Evolutionary conservation across 2,797 vertebrate species (phyloP), one percentile per base, ranked within the genome.

Genomic region (Eulemur mongoz): DNA sequence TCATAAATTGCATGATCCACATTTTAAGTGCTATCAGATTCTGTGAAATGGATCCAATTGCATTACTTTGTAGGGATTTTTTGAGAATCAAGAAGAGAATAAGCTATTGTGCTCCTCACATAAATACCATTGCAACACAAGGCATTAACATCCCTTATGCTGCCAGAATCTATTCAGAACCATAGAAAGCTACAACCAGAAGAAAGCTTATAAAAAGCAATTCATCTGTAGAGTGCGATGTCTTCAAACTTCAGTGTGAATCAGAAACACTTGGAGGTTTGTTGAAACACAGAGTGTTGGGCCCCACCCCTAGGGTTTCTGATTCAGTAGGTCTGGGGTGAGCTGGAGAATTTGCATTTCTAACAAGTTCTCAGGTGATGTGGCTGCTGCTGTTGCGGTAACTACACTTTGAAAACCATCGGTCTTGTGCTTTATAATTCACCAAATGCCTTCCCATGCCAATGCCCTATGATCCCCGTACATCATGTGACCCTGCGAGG

Each of bases 131-230:
- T 57, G 89, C 38, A 92, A 87, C 70, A 50, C 27, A 52, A 59
- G 87, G 50, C 23, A 32, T 45, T 72, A 50, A 79, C 40, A 25
- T 94, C 95, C 45, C 32, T 73, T 63, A 75, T 12, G 27, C 38
- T 83, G 73, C 63, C 50, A 70, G 43, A 86, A 8, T 79, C 45
- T 89, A 27, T 50, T 93, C 20, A 78, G 87, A 92, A 40, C 61
- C 48, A 76, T 5, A 87, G 84, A 82, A 80, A 89, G 43, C 59
- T 83, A 61, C 30, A 78, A 43, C 15, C 75, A 76, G 79, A 75
- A 76, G 92, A 97, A 78, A 91, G 59, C 30, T 76, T 84, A 50
- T 15, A 38, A 82, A 93, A 96, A 82, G 79, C 50, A 63, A 52
- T 63, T 92, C 50, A 40, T 92, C 81, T 72, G 76, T 80, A 67